Conservation (phyloP, 2,797 vertebrate genomes). For the Microctenopoma steveboyesi region DNA sequence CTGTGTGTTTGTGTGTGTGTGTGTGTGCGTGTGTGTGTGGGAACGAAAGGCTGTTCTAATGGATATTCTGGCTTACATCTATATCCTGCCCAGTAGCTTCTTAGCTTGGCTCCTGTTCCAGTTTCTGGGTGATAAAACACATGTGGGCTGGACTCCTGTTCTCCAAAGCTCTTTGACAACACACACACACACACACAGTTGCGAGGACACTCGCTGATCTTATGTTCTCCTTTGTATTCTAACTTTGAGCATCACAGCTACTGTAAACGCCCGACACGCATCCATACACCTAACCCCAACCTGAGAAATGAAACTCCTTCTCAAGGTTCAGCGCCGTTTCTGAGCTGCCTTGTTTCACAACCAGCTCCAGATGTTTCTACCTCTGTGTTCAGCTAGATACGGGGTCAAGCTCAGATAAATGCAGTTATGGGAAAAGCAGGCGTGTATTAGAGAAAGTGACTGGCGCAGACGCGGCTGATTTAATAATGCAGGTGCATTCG, state of each 20-base stretch:
- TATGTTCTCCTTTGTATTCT: too few relatives aligned
- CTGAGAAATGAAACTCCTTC: too few relatives aligned
- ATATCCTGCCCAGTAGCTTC: constrained; percentile 33
- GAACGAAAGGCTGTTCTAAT: constrained; percentile 9
- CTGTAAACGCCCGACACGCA: too few relatives aligned
- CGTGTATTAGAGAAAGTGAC: constrained; percentile 18
- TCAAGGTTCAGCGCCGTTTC: too few relatives aligned
- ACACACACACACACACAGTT: constrained; percentile 8
- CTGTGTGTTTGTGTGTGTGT: not conserved
- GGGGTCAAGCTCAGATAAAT: constrained; percentile 44
- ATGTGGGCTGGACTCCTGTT: constrained; percentile 46
- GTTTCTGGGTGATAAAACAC: constrained; percentile 54
- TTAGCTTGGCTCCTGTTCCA: constrained; percentile 25
- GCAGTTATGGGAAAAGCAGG: constrained; percentile 57
- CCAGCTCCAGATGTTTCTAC: constrained; percentile 72
- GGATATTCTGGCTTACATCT: constrained; percentile 19
- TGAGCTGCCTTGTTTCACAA: constrained; percentile 31
- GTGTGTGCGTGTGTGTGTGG: constrained; percentile 8
- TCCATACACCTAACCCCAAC: too few relatives aligned
- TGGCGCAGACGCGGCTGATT: constrained; percentile 27
- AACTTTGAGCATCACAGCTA: too few relatives aligned
- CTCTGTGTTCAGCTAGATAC: constrained; percentile 10
- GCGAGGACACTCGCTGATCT: too few relatives aligned
- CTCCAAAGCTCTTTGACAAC: constrained; percentile 40
- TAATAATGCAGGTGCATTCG: constrained; percentile 28